These are phyloP conservation scores for Achlya flavicornis DNA, from an alignment of 2,888 invertebrate genomes.

Conservation along the genomic window DNA sequence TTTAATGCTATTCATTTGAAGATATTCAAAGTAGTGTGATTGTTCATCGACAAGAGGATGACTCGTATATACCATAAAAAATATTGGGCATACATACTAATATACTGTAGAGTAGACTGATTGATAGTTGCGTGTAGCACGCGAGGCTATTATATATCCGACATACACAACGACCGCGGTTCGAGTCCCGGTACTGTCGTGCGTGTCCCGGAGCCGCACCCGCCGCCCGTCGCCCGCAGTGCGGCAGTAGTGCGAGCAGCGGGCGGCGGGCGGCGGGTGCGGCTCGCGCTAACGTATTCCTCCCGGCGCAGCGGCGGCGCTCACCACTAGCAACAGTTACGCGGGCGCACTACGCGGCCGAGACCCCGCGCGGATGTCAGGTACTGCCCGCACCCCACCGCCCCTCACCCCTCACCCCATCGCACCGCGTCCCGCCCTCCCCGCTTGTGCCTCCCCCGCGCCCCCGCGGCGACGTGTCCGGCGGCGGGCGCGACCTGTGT, in stretches of 20 bases:
- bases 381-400: conserved; percentile 80
- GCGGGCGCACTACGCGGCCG: conserved; percentile 95
- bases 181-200: conserved; percentile 17
- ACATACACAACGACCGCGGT: conserved; percentile 15
- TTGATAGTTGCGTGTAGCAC: no score
- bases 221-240: not conserved
- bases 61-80: no score
- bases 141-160: no score
- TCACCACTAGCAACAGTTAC: conserved; percentile 86
- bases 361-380: conserved; percentile 92
- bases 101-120: no score
- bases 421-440: conserved; percentile 16
- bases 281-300: conserved; percentile 38
- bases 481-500: conserved; percentile 8
- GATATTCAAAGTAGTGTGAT: no score
- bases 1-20: no score
- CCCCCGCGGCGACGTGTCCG: not conserved
- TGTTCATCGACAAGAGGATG: no score
- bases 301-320: conserved; percentile 44
- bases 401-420: conserved; percentile 13
- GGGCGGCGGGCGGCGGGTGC: conserved; percentile 15
- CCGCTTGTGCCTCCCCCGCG: not conserved
- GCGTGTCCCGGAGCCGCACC: conserved; percentile 5
- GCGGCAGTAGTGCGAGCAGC: no score
- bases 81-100: no score